Percentiles rank a stretch among this genome's conserved stretches.
These are phyloP conservation scores for Paradoxurus hermaphroditus DNA, from an alignment of 2,113 vertebrate genomes.

Conservation along the genomic window DNA sequence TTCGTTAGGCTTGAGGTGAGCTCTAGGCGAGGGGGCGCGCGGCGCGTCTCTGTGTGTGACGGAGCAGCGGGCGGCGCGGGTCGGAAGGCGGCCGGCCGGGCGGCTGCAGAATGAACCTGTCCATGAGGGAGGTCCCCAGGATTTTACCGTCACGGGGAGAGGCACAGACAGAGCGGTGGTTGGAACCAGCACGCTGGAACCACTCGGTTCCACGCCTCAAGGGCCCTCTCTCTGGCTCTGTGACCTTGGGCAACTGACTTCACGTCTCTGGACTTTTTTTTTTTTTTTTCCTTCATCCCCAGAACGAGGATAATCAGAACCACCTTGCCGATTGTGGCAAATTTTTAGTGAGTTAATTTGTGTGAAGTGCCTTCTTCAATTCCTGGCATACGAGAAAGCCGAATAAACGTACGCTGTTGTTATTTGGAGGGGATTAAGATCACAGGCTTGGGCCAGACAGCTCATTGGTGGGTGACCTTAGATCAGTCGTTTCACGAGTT, in stretches of 20 bases:
- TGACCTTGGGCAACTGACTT: neutral
- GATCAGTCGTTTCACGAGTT: neutral
- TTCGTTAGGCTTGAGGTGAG: neutral
- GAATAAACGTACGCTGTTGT: too few species aligned
- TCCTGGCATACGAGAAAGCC: neutral
- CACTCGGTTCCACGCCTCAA: neutral
- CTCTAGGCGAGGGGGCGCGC: rapidly evolving
- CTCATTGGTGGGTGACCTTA: neutral
- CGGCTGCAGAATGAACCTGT: neutral
- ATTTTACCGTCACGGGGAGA: neutral
- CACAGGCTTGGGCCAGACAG: neutral
- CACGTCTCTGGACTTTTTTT: neutral
- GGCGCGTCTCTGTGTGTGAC: neutral
- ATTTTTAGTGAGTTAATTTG: neutral
- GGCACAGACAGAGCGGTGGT: neutral
- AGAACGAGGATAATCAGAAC: neutral
- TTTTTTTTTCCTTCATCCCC: neutral
- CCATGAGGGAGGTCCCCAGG: neutral
- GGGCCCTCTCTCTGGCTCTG: neutral
- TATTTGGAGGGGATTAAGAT: neutral
- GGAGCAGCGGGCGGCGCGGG: neutral
- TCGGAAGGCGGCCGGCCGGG: neutral
- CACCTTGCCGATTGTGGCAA: too few species aligned
- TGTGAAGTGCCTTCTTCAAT: neutral
- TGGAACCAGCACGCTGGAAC: neutral